These are phyloP conservation scores for Drosophila anceps DNA, from an alignment of 2,888 invertebrate genomes.

Conservation along the genomic window DNA sequence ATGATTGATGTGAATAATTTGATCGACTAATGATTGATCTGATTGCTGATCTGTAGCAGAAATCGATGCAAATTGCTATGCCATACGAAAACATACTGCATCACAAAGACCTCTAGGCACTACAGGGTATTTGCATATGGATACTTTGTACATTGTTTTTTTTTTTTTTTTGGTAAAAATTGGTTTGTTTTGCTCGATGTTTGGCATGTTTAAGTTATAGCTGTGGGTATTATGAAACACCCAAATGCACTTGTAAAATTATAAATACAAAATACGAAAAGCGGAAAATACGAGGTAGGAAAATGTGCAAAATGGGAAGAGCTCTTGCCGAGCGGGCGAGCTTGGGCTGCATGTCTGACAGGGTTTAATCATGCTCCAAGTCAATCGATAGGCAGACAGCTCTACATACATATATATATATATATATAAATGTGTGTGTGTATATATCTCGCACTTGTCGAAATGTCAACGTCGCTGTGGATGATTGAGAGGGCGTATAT, in stretches of 20 bases:
- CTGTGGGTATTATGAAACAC: constrained; percentile 4
- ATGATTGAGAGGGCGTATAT: neutral
- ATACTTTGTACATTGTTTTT: no score
- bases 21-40: no score
- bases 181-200: constrained; percentile 29
- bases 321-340: constrained; percentile 17
- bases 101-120: neutral
- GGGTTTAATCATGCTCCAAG: constrained; percentile 63
- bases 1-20: no score
- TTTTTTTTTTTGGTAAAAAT: constrained; percentile 11
- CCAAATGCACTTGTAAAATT: constrained; percentile 35
- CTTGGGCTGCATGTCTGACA: constrained; percentile 65
- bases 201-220: constrained; percentile 27
- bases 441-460: constrained; percentile 69
- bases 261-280: constrained; percentile 10
- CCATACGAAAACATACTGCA: neutral
- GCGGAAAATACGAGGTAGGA: neutral
- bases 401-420: neutral
- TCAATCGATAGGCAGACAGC: constrained; percentile 50
- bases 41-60: neutral
- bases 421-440: constrained; percentile 13
- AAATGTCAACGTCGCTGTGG: constrained; percentile 70
- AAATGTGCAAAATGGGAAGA: neutral
- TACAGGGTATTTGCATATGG: constrained; percentile 2
- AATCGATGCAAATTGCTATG: neutral